Evolutionary conservation across 2,888 invertebrate genomes (phyloP), one percentile per base, ranked within the genome.

Genomic region (Anarsia innoxiella): DNA sequence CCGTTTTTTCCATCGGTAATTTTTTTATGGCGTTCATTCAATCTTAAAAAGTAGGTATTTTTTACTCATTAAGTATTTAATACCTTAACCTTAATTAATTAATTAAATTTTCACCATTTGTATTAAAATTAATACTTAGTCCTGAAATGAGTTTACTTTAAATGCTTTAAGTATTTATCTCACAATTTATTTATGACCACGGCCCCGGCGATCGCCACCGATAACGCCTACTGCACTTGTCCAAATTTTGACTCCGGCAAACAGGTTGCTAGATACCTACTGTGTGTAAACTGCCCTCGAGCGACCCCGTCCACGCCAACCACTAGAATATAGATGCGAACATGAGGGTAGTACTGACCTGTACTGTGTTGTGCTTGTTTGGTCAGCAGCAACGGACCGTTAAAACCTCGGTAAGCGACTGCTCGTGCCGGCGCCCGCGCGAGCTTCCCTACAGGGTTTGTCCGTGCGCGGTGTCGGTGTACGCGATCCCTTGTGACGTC

Each of bases 351-450:
- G 73, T 75, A 84, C 79, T 83, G 82, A 83, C 73, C 61, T 76
- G 79, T 76, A 76, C 79, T 73, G 66, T 80, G 75, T 82, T 82
- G 70, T 79, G 79, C 82, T 84, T 83, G 79, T 82, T 80, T 80
- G 83, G 80, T 80, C 83, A 80, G 83, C 83, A 80, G 83, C 83
- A 66, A 79, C 82, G 83, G 83, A 80, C 77, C 82, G 82, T 72
- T 82, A 84, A 82, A 74, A 65, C 72, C 77, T 79, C 78, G 83
- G 83, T 84, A 84, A 84, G 83, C 79, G 73, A 72, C 63, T 63
- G 60, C 60, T 58, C 66, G 75, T 69, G 65, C 63, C 69, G 63
- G 72, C 66, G 63, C 72, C 64, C 73, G 67, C 66, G 66, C 72
- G 66, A 51, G 59, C 69, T 64, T 61, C 65, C 66, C 56, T 46